Conservation (phyloP, 2,797 vertebrate species). For the Trichosurus vulpecula region DNA sequence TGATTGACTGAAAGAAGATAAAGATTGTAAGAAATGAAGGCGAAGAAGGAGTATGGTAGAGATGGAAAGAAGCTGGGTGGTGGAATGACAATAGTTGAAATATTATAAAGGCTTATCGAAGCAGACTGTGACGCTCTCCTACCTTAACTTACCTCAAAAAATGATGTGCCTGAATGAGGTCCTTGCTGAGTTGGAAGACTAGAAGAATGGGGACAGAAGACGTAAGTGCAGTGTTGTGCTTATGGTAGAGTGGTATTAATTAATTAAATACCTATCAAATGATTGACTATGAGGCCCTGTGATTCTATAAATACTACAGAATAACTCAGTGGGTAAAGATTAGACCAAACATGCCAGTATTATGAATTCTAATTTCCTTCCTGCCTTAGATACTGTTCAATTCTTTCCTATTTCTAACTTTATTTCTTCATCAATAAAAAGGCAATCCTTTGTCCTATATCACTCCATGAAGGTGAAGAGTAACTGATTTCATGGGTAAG, state of each 20-base stretch:
- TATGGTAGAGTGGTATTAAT: not conserved
- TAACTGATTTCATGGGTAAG: conserved; percentile 37
- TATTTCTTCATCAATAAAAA: conserved; percentile 38
- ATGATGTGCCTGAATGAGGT: conserved; percentile 3
- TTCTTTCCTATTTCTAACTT: conserved; percentile 18
- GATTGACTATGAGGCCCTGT: conserved; percentile 39
- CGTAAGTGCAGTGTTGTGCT: not conserved
- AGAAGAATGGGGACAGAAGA: not conserved
- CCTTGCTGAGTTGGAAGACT: conserved; percentile 43
- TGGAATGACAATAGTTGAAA: conserved; percentile 38
- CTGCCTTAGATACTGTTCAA: conserved; percentile 3
- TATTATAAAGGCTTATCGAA: conserved; percentile 46
- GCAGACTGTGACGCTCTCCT: not conserved
- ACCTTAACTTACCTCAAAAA: conserved; percentile 52
- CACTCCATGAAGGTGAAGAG: not conserved
- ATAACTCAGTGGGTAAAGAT: not conserved
- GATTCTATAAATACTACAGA: conserved; percentile 40
- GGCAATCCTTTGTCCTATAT: not conserved
- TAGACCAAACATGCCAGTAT: not conserved
- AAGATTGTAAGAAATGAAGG: not conserved
- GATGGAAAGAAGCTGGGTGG: conserved; percentile 20
- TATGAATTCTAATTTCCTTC: conserved; percentile 24
- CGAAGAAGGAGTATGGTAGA: conserved; percentile 11
- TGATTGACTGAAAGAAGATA: not conserved
- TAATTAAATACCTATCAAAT: conserved; percentile 10